Conservation (phyloP, 1,140 invertebrate species). For the Bombyx mandarina region DNA sequence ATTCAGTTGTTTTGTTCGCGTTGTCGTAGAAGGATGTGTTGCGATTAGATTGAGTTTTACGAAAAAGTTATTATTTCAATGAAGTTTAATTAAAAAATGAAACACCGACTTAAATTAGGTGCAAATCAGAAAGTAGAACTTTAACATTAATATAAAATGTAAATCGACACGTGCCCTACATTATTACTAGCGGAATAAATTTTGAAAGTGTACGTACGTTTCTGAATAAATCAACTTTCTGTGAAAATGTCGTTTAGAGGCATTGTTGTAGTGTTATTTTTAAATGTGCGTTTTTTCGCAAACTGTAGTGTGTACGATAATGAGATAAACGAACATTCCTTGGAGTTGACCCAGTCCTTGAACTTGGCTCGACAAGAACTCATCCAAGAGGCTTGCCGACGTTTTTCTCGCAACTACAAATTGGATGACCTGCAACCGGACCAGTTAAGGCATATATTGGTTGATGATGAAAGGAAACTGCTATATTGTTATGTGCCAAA, state of each 20-base stretch:
- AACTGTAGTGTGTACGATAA: conserved; percentile 35
- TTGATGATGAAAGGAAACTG: conserved; percentile 85
- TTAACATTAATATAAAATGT: background rate
- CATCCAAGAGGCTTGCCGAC: conserved; percentile 77
- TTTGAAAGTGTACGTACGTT: conserved; percentile 33
- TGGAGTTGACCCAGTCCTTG: conserved; percentile 73
- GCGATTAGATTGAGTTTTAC: too few relatives aligned
- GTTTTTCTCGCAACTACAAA: conserved; percentile 47
- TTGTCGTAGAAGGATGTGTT: too few relatives aligned
- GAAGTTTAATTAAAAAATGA: too few relatives aligned
- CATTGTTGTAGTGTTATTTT: conserved; percentile 32
- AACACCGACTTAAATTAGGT: too few relatives aligned
- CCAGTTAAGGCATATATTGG: conserved; percentile 81
- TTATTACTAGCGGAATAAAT: conserved; percentile 23
- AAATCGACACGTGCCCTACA: conserved; percentile 31
- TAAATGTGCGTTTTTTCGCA: conserved; percentile 37
- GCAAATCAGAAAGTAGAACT: too few relatives aligned
- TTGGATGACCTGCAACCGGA: conserved; percentile 67
- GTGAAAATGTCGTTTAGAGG: conserved; percentile 42
- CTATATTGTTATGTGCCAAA: conserved; percentile 96
- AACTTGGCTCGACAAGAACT: conserved; percentile 78
- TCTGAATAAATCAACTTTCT: conserved; percentile 25
- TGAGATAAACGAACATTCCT: conserved; percentile 57
- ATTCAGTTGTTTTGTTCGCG: too few relatives aligned
- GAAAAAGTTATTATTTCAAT: too few relatives aligned